Evolutionary conservation across 1,140 invertebrate species (phyloP).

Genomic region (Contarinia nasturtii): DNA sequence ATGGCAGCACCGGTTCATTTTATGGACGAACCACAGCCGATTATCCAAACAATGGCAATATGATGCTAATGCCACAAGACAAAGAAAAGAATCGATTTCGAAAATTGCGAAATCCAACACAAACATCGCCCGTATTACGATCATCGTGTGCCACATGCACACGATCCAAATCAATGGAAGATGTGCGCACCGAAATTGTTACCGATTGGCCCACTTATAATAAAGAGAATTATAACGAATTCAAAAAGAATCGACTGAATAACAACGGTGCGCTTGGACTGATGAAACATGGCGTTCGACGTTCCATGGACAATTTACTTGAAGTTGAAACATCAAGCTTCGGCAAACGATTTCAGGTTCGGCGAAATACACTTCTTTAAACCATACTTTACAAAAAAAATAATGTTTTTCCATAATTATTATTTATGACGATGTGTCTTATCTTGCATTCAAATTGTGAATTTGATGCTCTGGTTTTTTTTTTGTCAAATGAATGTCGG

Average conservation of each 20-base stretch:
- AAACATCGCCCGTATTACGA: not conserved
- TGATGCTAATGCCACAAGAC: not conserved
- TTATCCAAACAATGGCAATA: too few species aligned
- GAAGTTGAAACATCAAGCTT: not conserved
- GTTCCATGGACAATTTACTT: slow-evolving; percentile 1
- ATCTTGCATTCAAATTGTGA: not conserved
- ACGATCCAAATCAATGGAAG: slow-evolving; percentile 1
- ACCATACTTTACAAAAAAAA: too few species aligned
- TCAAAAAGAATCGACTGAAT: not conserved
- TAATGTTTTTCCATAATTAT: too few species aligned
- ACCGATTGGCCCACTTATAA: not conserved
- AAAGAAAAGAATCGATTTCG: not conserved
- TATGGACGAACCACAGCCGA: not conserved
- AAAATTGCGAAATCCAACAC: slow-evolving; percentile 1
- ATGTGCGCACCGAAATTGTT: not conserved
- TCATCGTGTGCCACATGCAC: not conserved
- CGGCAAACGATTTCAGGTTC: not conserved
- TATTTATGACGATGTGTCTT: too few species aligned
- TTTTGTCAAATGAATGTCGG: too few species aligned
- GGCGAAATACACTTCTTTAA: too few species aligned
- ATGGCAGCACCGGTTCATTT: not conserved
- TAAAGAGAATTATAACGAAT: not conserved
- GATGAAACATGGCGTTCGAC: not conserved
- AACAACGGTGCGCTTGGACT: not conserved
- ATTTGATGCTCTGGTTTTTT: too few species aligned